Conservation (phyloP, 2,888 invertebrate species). For the Hypomecis atomaria region DNA sequence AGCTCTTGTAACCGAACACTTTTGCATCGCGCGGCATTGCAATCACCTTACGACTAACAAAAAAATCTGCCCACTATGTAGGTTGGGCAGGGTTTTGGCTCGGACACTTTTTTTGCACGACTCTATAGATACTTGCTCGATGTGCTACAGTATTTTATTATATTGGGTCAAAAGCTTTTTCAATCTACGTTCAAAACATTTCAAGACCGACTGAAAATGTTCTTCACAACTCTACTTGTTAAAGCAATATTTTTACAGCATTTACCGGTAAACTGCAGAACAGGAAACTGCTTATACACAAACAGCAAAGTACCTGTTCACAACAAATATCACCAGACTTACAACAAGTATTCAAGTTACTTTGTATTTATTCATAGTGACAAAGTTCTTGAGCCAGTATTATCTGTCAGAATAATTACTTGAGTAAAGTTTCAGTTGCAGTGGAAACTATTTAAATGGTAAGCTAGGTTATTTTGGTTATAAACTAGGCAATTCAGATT, state of each 20-base stretch:
- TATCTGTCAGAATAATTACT: slow-evolving; percentile 34
- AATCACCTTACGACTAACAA: no score
- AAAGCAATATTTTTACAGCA: slow-evolving; percentile 22
- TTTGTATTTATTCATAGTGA: background rate
- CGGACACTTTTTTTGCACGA: no score
- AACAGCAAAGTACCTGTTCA: slow-evolving; percentile 13
- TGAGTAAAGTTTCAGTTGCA: slow-evolving; percentile 8
- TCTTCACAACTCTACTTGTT: slow-evolving; percentile 8
- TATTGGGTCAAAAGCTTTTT: background rate
- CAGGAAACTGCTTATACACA: background rate
- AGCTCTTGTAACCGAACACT: no score
- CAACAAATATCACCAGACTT: slow-evolving; percentile 2
- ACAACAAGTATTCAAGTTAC: background rate
- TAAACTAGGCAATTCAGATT: no score
- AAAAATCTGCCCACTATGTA: no score
- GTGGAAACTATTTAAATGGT: no score
- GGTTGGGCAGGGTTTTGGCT: no score
- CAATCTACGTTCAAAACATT: background rate
- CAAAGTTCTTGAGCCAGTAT: slow-evolving; percentile 2
- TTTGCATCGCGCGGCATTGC: no score
- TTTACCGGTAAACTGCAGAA: slow-evolving; percentile 25
- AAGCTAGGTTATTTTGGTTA: no score
- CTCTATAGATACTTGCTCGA: no score
- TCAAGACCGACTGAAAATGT: slow-evolving; percentile 1
- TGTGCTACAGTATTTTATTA: no score